Conservation (phyloP, 2,797 vertebrate genomes). For the Aythya fuligula region DNA sequence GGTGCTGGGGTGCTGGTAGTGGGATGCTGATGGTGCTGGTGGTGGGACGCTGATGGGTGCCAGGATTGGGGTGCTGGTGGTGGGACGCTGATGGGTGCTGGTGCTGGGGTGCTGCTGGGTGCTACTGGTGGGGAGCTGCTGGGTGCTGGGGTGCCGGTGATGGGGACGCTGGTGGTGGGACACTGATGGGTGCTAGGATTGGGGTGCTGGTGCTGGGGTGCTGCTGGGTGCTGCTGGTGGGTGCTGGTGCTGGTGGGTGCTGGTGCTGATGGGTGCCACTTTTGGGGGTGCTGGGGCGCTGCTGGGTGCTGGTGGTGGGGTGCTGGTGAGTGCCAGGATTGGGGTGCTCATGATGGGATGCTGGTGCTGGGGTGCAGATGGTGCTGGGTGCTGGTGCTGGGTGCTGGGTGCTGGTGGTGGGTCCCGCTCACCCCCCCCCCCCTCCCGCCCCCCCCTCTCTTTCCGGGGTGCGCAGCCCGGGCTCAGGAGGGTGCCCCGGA, state of each 20-base stretch:
- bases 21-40: background rate
- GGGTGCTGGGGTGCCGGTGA: background rate
- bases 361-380: background rate
- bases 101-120: too few relatives aligned
- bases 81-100: background rate
- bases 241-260: too few relatives aligned
- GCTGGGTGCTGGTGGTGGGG: background rate
- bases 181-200: background rate
- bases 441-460: background rate
- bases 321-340: background rate
- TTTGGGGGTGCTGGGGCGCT: too few relatives aligned
- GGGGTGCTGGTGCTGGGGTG: background rate
- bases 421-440: background rate
- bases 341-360: background rate
- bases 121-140: too few relatives aligned
- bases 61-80: background rate
- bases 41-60: background rate
- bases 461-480: constrained; percentile 73
- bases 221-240: too few relatives aligned
- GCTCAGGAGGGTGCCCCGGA: constrained; percentile 66
- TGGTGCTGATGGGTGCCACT: too few relatives aligned
- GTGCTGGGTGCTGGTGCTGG: background rate
- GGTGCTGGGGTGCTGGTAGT: background rate
- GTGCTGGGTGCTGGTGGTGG: background rate
- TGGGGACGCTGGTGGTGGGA: background rate